Percentiles rank a stretch among this genome's conserved stretches.
These are phyloP conservation scores for Cephalopholis sonnerati DNA, from an alignment of 2,113 vertebrate species.

Conservation along the genomic window DNA sequence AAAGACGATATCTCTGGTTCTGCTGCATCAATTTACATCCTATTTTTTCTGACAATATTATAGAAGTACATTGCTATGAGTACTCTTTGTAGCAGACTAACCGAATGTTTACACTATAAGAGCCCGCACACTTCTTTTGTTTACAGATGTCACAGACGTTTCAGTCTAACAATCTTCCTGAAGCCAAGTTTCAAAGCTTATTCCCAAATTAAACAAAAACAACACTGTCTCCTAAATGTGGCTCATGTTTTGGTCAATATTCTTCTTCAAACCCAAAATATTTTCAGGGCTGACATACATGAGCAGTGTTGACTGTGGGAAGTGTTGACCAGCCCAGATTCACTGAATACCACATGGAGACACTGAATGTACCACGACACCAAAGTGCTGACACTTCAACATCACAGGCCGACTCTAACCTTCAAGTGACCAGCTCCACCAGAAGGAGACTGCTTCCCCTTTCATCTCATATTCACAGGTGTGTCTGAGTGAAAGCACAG, in stretches of 20 bases:
- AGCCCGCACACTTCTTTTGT: too few relatives aligned
- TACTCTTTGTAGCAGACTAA: too few relatives aligned
- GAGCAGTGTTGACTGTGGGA: background rate
- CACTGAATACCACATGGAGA: constrained; percentile 52
- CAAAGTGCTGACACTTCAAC: constrained; percentile 59
- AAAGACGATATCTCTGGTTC: too few relatives aligned
- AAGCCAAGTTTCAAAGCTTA: background rate
- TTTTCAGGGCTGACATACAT: background rate
- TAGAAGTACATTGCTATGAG: too few relatives aligned
- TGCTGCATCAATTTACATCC: too few relatives aligned
- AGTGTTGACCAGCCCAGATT: constrained; percentile 29
- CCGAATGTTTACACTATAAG: too few relatives aligned
- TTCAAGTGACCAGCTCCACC: constrained; percentile 62
- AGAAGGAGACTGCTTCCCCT: constrained; percentile 36
- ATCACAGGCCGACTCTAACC: constrained; percentile 51
- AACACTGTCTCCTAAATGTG: background rate
- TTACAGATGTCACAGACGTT: background rate
- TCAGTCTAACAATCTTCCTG: background rate
- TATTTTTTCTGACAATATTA: too few relatives aligned
- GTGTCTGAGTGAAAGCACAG: background rate
- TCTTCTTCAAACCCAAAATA: background rate
- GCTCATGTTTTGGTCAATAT: background rate
- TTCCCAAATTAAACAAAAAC: background rate
- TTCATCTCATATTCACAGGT: constrained; percentile 42
- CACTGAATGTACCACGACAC: constrained; percentile 48